These are phyloP conservation scores for Thamnophis elegans DNA, from an alignment of 2,797 vertebrate genomes.

Conservation along the genomic window DNA sequence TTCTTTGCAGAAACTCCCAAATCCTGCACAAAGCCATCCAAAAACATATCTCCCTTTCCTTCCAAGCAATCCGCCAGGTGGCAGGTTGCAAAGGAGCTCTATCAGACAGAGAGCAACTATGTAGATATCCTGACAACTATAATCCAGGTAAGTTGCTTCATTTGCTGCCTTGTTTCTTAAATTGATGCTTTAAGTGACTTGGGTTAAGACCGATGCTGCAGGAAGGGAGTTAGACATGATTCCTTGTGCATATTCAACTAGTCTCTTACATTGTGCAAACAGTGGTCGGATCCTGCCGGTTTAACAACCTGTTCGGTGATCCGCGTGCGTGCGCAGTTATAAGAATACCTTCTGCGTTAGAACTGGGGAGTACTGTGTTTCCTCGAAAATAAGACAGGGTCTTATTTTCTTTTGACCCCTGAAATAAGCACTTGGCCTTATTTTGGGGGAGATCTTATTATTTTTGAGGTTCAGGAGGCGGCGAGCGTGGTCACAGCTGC, in stretches of 20 bases:
- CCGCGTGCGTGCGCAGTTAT: no score
- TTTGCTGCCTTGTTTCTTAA: background rate
- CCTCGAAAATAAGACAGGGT: no score
- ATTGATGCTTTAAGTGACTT: background rate
- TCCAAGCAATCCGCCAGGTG: slow-evolving; percentile 94
- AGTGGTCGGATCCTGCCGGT: no score
- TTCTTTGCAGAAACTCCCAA: slow-evolving; percentile 73
- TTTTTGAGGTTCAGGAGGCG: no score
- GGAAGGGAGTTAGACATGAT: background rate
- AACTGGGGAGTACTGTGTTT: no score
- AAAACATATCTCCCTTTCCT: slow-evolving; percentile 81
- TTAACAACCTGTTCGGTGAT: no score
- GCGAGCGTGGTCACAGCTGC: no score
- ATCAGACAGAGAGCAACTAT: slow-evolving; percentile 98
- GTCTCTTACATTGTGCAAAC: background rate
- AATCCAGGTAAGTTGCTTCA: slow-evolving; percentile 79
- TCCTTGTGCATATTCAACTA: background rate
- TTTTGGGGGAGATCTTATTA: no score
- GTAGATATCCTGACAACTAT: slow-evolving; percentile 94
- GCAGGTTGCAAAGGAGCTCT: slow-evolving; percentile 98
- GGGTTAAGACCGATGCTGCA: background rate
- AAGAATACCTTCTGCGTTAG: no score
- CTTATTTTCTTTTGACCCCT: no score
- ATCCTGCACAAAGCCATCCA: slow-evolving; percentile 77
- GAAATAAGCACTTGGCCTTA: no score